Conservation (phyloP, 2,888 invertebrate genomes). For the Scaptomyza flava region DNA sequence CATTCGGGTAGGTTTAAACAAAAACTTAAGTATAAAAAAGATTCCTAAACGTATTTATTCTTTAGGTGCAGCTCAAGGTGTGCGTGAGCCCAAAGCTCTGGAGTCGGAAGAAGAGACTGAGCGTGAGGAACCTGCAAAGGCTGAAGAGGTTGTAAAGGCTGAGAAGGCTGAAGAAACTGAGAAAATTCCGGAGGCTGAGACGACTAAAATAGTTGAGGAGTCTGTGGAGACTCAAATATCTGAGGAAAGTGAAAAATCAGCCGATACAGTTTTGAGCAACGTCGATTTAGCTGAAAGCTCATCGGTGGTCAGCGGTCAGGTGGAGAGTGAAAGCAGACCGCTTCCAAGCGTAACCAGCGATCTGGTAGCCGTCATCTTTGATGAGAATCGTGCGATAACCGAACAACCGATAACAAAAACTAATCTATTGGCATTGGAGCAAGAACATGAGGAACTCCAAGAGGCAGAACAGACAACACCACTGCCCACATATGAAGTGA, state of each 20-base stretch:
- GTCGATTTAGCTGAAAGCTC: too few species aligned
- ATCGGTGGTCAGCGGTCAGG: constrained; percentile 7
- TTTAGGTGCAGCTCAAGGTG: constrained; percentile 34
- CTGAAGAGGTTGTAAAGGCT: not conserved
- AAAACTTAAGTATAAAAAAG: not conserved
- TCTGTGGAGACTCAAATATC: constrained; percentile 2
- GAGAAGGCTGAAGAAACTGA: not conserved
- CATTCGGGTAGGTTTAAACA: constrained; percentile 29
- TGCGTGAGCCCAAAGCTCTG: constrained; percentile 61
- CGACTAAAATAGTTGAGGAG: constrained; percentile 2
- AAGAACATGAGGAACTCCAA: constrained; percentile 48
- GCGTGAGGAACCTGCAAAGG: not conserved
- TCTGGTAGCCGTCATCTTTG: constrained; percentile 50
- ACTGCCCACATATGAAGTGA: constrained; percentile 44
- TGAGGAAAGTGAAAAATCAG: not conserved
- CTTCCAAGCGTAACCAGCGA: constrained; percentile 57
- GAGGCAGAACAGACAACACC: constrained; percentile 27
- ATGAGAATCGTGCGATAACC: constrained; percentile 58
- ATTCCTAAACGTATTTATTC: not conserved
- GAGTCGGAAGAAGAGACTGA: constrained; percentile 15
- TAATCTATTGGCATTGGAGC: constrained; percentile 56
- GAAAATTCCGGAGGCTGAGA: not conserved
- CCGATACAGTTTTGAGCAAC: not conserved
- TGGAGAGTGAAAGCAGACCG: constrained; percentile 21
- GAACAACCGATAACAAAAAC: constrained; percentile 61